phyloP scores from a whole-genome alignment of 2,113 vertebrate species.

The Ctenodactylus gundi region DNA sequence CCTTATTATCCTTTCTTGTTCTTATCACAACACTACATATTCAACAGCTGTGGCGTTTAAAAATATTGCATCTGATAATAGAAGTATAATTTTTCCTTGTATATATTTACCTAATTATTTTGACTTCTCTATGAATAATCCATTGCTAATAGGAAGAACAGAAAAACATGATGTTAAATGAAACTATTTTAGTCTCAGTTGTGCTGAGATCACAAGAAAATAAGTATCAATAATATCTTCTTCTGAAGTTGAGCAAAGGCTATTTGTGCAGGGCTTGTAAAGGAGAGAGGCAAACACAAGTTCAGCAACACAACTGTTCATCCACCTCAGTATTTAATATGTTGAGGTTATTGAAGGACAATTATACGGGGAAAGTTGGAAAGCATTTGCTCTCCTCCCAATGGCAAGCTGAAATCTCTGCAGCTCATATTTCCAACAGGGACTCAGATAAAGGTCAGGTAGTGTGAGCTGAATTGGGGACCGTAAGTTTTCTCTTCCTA shows the following conservation, averaged over 20 bases:
- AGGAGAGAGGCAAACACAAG: not conserved
- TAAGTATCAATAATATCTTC: not conserved
- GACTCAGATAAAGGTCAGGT: not conserved
- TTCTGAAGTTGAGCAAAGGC: not conserved
- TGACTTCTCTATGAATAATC: constrained; percentile 5
- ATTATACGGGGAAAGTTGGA: not conserved
- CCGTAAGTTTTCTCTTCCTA: not conserved
- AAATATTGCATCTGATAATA: constrained; percentile 17
- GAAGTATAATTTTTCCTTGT: constrained; percentile 17
- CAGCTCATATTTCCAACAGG: not conserved
- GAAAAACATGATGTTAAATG: not conserved
- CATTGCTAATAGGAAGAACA: not conserved
- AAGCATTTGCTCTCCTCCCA: not conserved
- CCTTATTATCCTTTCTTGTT: constrained; percentile 2
- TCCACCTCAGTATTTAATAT: not conserved
- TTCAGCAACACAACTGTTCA: not conserved
- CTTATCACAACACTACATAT: constrained; percentile 25
- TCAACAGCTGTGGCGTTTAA: not conserved
- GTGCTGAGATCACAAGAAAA: not conserved
- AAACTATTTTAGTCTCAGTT: constrained; percentile 13
- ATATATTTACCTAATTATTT: constrained; percentile 49
- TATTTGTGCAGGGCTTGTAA: not conserved
- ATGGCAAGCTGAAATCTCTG: not conserved
- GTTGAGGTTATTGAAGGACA: too few relatives aligned
- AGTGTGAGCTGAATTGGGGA: not conserved